These are phyloP conservation scores for Microtus montanus DNA, from an alignment of 2,113 vertebrate species.

Conservation along the genomic window DNA sequence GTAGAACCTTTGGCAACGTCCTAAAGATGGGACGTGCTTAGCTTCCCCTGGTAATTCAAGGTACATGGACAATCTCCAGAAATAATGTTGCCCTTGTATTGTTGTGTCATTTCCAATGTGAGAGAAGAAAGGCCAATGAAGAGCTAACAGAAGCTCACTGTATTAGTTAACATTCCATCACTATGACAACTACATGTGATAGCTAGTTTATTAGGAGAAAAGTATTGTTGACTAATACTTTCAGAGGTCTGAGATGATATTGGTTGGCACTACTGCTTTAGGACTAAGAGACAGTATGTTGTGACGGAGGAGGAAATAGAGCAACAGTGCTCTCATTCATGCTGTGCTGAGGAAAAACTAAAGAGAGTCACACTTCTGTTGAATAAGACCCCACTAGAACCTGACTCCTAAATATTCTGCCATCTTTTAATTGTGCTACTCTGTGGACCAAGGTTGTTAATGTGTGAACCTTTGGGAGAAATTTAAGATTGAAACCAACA, in stretches of 20 bases:
- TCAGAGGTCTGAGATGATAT: not conserved
- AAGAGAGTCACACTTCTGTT: not conserved
- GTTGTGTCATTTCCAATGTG: not conserved
- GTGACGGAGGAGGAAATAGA: not conserved
- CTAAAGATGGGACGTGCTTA: not conserved
- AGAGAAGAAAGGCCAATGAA: not conserved
- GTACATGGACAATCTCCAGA: not conserved
- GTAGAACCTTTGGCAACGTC: not conserved
- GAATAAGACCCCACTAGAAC: not conserved
- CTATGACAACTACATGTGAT: not conserved
- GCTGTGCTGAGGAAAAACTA: not conserved
- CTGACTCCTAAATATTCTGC: not conserved
- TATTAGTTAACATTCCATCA: not conserved
- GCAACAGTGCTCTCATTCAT: not conserved
- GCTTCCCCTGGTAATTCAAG: not conserved
- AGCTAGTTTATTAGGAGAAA: not conserved
- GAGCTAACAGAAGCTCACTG: too few relatives aligned
- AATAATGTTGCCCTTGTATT: not conserved
- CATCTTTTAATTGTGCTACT: not conserved
- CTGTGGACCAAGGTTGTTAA: not conserved
- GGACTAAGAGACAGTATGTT: not conserved
- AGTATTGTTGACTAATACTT: not conserved
- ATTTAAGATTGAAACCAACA: not conserved
- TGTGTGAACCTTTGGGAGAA: not conserved
- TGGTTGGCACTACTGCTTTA: not conserved